Conservation (phyloP, 1,140 invertebrate species). For the Meloidogyne hapla region DNA sequence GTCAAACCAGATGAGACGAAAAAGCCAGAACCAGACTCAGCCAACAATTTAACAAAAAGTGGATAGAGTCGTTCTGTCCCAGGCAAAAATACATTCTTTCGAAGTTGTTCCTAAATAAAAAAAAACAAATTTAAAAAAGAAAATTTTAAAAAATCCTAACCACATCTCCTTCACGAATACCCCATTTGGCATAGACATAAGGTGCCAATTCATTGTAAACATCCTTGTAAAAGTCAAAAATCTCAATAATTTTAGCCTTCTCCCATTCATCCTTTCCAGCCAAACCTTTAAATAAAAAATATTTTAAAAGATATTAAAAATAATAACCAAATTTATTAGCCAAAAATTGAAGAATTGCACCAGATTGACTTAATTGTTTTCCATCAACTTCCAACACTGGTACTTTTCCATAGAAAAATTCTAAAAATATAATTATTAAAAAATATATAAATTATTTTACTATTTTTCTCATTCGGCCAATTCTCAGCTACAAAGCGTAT, state of each 20-base stretch:
- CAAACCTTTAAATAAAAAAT: neutral
- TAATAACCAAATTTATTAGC: constrained; percentile 54
- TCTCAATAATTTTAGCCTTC: constrained; percentile 38
- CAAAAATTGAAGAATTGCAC: constrained; percentile 56
- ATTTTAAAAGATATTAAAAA: constrained; percentile 3
- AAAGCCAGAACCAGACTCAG: constrained; percentile 38
- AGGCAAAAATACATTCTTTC: constrained; percentile 27
- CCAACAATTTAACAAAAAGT: constrained; percentile 26
- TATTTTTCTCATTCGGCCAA: constrained; percentile 10
- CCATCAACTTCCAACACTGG: constrained; percentile 63
- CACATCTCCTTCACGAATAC: constrained; percentile 19
- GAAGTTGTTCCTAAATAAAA: constrained; percentile 25
- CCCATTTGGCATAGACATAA: constrained; percentile 24
- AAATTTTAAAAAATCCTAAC: constrained; percentile 13
- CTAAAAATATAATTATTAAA: neutral
- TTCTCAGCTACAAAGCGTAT: constrained; percentile 13
- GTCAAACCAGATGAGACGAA: constrained; percentile 31
- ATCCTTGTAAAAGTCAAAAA: constrained; percentile 31
- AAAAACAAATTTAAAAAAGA: constrained; percentile 16
- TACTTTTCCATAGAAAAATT: constrained; percentile 53
- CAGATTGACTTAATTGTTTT: constrained; percentile 47
- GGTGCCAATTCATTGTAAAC: constrained; percentile 10
- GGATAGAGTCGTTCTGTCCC: constrained; percentile 29
- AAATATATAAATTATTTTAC: neutral
- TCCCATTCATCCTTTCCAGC: constrained; percentile 41